Evolutionary conservation across 2,113 vertebrate genomes (phyloP), one percentile per base, ranked within the genome.

Genomic region (Tauraco erythrolophus): DNA sequence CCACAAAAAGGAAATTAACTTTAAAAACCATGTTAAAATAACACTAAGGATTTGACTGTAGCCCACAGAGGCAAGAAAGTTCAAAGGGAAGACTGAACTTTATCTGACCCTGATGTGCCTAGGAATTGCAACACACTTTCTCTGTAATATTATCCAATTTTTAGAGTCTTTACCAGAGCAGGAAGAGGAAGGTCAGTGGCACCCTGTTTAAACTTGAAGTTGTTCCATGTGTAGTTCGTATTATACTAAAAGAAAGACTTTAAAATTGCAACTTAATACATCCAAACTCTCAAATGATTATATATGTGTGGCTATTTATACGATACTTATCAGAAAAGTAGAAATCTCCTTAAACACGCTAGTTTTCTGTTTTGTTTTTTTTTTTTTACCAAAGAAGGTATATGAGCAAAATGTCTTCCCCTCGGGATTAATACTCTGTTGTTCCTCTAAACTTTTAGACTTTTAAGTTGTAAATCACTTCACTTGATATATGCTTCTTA

Each of bases 1-100:
- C 94, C 93, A 65, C 94, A 96, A 48, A 97, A 95, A 97, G 97
- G 96, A 97, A 97, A 96, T 97, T 96, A 95, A 96, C 88, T 92
- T 91, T 70, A 90, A 94, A 95, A 96, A 35, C 48, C 86, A 90
- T 92, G 96, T 94, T 96, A 66, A 66, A 97, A 96, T 91, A 97
- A 96, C 80, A 91, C 43, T 1, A 56, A 94, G 64, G 75, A 76
- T 96, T 95, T 96, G 76, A 96, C 76, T 94, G 0, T 41, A 30
- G 90, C 80, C 77, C 91, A 80, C 66, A 77, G 75, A 90, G 84
- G 77, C 62, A 95, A 54, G 69, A 66, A 81, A 91, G 95, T 97
- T 97, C 95, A 97, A 96, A 95, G 95, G 92, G 89, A 96, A 94
- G 74, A 13, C 33, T 97, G 97, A 97, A 97, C 97, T 97, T 85